Conservation (phyloP, 2,888 invertebrate genomes). For the Halictus quadricinctus region DNA sequence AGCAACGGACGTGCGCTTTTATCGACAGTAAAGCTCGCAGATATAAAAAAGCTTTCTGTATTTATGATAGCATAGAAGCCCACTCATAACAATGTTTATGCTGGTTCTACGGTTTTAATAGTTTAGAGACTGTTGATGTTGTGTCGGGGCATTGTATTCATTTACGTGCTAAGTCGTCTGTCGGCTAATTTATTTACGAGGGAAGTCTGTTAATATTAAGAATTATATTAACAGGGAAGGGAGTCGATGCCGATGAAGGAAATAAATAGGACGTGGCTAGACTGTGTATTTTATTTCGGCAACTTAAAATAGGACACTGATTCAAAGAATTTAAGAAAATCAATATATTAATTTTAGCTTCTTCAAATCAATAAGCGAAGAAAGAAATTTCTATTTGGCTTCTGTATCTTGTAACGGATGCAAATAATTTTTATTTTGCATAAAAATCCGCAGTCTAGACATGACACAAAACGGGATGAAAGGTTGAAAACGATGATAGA, state of each 20-base stretch:
- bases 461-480: too few relatives aligned
- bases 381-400: neutral
- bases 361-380: neutral
- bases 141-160: neutral
- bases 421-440: too few relatives aligned
- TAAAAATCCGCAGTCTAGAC: too few relatives aligned
- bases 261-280: too few relatives aligned
- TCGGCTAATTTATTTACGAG: neutral
- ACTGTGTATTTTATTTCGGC: too few relatives aligned
- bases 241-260: too few relatives aligned
- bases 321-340: neutral
- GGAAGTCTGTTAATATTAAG: too few relatives aligned
- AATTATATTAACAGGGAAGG: too few relatives aligned
- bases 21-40: conserved; percentile 20
- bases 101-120: neutral
- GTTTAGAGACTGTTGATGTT: conserved; percentile 2
- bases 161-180: neutral
- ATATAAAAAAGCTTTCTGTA: conserved; percentile 28
- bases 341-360: neutral
- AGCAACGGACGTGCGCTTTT: neutral
- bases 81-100: neutral
- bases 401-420: too few relatives aligned
- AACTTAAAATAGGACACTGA: too few relatives aligned
- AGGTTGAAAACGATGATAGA: too few relatives aligned
- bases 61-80: conserved; percentile 11